Evolutionary conservation across 2,113 vertebrate genomes (phyloP).

Genomic region (Eolophus roseicapilla): DNA sequence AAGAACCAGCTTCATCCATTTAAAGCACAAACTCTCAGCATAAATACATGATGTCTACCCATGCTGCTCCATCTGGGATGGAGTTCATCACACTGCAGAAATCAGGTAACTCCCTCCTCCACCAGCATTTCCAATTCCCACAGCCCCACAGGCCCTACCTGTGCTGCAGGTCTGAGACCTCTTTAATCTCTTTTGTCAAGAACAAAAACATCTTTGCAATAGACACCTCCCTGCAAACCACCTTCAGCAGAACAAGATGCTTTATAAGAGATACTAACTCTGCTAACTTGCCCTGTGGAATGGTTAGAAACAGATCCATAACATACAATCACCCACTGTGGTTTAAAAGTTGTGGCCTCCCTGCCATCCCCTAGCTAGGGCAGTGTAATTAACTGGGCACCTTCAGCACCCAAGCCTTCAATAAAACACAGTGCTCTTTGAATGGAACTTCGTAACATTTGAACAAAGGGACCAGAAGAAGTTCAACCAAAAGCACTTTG

Average conservation of each 20-base stretch:
- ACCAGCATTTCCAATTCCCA: neutral
- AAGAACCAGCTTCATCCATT: neutral
- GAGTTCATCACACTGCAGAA: neutral
- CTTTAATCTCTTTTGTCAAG: neutral
- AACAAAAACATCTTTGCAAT: neutral
- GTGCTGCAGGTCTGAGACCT: neutral
- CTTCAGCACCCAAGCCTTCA: neutral
- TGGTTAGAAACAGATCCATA: neutral
- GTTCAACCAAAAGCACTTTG: neutral
- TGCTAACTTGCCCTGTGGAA: neutral
- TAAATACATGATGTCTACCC: accelerated
- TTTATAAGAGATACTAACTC: neutral
- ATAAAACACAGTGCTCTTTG: neutral
- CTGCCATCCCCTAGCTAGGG: neutral
- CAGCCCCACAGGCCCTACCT: neutral
- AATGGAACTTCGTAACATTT: neutral
- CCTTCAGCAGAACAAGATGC: neutral
- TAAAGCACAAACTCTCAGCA: neutral
- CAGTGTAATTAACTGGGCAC: neutral
- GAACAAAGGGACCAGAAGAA: neutral
- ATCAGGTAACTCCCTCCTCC: neutral
- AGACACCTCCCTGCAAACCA: neutral
- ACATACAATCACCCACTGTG: neutral
- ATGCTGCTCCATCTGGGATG: neutral
- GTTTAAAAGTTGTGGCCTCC: neutral